Evolutionary conservation across 2,888 invertebrate species (phyloP), one percentile per base, ranked within the genome.

Genomic region (Napeogenes sylphis): DNA sequence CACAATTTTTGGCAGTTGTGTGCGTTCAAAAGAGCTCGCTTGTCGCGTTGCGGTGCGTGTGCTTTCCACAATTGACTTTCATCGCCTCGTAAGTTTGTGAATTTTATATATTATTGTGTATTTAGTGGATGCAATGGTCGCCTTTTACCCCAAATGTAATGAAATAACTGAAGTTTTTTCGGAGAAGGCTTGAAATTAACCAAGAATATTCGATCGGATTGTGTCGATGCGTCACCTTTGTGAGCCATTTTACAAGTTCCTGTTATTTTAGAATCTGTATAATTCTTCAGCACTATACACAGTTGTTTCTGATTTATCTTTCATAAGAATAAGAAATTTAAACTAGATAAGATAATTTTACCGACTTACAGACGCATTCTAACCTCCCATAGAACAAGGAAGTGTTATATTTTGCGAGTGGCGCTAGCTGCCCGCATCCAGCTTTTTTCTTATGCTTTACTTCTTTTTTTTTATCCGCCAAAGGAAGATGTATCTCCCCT

Each of bases 191-290:
- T 58, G 70, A 75, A 71, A 80, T 79, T 76, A 71, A 72, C 76
- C 75, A 79, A 78, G 82, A 85, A 82, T 86, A 85, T 85, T 87
- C 82, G 84, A 83, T 87, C 78, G 86, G 84, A 86, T 87, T 85
- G 86, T 88, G 87, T 88, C 88, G 89, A 89, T 90, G 90, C 90
- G 90, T 90, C 90, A 90, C 88, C 88, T 86, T 86, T 86, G 89
- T 87, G 85, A 88, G 87, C 88, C 87, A 88, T 88, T 86, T 87
- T 87, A 80, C 75, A 76, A 83, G 82, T 83, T 87, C 80, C 81
- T 81, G 77, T 71, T 79, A 76, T 76, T 75, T 71, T 74, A 73
- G 70, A 75, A 73, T 70, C 65, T 66, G 59, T 70, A 58, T 67
- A 65, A 66, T 65, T 71, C 63, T 67, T 53, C 53, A 46, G 63